Evolutionary conservation across 1,140 invertebrate species (phyloP).

Genomic region (Calycopis cecrops): DNA sequence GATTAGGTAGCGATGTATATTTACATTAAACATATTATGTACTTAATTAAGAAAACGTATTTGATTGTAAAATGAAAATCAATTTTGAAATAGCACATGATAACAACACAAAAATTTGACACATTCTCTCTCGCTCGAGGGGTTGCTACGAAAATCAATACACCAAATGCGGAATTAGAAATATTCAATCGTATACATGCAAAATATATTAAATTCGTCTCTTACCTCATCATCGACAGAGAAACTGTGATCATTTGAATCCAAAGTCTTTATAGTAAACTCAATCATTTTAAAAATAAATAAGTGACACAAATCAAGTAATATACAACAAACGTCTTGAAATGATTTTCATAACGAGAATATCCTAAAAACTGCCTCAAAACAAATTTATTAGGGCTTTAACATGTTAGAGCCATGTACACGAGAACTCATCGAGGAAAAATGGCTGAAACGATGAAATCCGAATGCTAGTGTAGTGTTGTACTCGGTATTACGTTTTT

Average conservation of each 20-base stretch:
- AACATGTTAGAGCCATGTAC: not conserved
- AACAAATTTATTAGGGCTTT: conserved; percentile 4
- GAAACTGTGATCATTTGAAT: conserved; percentile 92
- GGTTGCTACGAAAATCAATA: too few relatives aligned
- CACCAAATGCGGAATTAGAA: too few relatives aligned
- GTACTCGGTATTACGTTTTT: not conserved
- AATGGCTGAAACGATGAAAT: not conserved
- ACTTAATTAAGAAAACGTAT: too few relatives aligned
- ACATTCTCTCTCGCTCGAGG: conserved; percentile 13
- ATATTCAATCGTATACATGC: too few relatives aligned
- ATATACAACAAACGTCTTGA: not conserved
- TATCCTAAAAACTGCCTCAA: not conserved
- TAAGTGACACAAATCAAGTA: not conserved
- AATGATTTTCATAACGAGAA: not conserved
- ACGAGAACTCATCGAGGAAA: not conserved
- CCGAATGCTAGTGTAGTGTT: not conserved
- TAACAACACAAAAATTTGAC: not conserved
- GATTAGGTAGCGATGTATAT: too few relatives aligned
- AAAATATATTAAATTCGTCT: conserved; percentile 23
- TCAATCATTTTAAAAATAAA: conserved; percentile 40
- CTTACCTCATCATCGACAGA: conserved; percentile 91
- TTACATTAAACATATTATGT: too few relatives aligned
- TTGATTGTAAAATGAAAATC: not conserved
- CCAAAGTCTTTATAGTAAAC: conserved; percentile 87
- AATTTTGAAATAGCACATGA: conserved; percentile 1